phyloP scores from a whole-genome alignment of 1,140 invertebrate species.

The Anoplolepis gracilipes region DNA sequence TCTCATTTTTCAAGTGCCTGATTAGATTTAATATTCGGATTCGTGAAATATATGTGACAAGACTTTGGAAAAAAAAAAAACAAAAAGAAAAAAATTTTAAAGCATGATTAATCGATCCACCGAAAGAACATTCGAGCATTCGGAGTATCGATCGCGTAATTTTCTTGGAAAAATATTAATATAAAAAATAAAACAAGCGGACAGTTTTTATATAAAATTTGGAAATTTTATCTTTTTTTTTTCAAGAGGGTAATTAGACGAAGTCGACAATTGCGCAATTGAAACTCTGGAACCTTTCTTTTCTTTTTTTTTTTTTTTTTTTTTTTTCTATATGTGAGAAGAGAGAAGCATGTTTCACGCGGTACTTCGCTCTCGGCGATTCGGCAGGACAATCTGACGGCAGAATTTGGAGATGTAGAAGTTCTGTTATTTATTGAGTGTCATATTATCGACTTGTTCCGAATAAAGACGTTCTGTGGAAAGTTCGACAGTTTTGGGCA shows the following conservation, averaged over 20 bases:
- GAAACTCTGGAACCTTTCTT: background rate
- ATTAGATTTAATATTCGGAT: constrained; percentile 12
- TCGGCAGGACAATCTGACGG: constrained; percentile 77
- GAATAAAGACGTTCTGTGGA: constrained; percentile 84
- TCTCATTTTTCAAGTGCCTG: constrained; percentile 30
- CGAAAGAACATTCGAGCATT: background rate
- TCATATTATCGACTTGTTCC: constrained; percentile 84
- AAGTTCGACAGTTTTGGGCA: constrained; percentile 81
- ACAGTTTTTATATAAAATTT: background rate
- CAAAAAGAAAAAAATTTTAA: background rate
- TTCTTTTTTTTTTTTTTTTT: constrained; percentile 11
- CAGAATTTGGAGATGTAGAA: constrained; percentile 84
- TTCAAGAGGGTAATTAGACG: background rate
- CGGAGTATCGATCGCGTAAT: background rate
- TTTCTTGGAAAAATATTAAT: background rate
- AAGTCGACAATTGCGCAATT: background rate
- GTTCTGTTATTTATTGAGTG: constrained; percentile 85
- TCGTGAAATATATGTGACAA: background rate
- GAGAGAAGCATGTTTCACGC: constrained; percentile 12
- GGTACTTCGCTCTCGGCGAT: constrained; percentile 56
- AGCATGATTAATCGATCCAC: background rate
- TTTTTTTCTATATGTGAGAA: constrained; percentile 16
- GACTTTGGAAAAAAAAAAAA: background rate
- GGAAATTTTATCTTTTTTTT: background rate
- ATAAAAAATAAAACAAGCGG: background rate